Conservation (phyloP, 2,113 vertebrate genomes). For the Lanius collurio region DNA sequence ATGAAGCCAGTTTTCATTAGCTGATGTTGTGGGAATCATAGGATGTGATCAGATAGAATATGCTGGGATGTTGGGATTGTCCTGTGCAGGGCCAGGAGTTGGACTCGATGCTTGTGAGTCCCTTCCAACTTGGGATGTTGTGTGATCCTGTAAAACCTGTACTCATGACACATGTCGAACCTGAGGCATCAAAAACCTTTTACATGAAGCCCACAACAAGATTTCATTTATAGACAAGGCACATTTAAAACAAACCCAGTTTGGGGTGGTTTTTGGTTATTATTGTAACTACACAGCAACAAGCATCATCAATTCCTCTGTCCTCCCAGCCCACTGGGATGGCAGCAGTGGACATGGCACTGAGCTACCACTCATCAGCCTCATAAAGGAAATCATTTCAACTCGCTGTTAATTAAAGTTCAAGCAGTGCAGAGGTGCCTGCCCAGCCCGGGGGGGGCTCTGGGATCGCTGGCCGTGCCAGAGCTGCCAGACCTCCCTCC, state of each 20-base stretch:
- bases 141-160: background rate
- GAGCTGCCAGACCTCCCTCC: background rate
- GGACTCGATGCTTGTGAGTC: background rate
- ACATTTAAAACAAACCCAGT: background rate
- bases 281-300: background rate
- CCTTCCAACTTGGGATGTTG: background rate
- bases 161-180: accelerated
- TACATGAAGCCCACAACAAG: background rate
- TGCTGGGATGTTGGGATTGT: background rate
- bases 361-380: background rate
- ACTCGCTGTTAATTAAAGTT: background rate
- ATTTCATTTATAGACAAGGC: background rate
- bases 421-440: background rate
- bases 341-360: background rate
- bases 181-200: background rate
- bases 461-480: accelerated
- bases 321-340: background rate
- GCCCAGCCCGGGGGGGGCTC: background rate
- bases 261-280: background rate
- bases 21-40: background rate
- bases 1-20: background rate
- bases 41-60: background rate
- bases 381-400: background rate
- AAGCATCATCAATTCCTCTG: background rate
- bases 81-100: background rate